Conservation (phyloP, 2,888 invertebrate species). For the Noctua janthina region DNA sequence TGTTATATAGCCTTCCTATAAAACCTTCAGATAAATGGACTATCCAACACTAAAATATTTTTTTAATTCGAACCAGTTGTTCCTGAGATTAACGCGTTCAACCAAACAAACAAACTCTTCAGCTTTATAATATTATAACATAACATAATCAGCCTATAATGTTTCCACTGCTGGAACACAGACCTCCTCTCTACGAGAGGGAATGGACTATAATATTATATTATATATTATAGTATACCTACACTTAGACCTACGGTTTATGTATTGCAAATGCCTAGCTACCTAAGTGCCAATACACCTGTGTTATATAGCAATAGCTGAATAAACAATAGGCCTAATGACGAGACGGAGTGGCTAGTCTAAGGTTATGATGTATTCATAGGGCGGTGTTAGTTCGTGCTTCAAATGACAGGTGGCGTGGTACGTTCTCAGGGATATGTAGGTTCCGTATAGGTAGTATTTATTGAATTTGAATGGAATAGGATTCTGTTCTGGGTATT, state of each 20-base stretch:
- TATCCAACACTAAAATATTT: no score
- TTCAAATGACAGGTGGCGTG: slow-evolving; percentile 36
- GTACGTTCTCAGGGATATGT: slow-evolving; percentile 25
- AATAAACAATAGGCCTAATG: slow-evolving; percentile 28
- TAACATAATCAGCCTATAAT: no score
- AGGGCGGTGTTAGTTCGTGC: slow-evolving; percentile 35
- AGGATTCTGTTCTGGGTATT: neutral
- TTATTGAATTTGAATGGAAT: neutral
- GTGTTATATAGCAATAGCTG: slow-evolving; percentile 14
- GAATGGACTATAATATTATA: no score
- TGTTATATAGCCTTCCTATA: no score
- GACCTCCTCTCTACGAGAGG: no score
- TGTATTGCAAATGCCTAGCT: neutral
- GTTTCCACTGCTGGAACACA: no score
- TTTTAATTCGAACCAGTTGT: no score
- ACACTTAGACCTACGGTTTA: neutral
- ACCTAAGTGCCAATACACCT: neutral
- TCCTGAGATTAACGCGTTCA: no score
- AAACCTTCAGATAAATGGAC: no score
- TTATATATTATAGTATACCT: no score
- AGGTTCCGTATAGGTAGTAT: neutral
- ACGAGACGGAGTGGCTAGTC: slow-evolving; percentile 6
- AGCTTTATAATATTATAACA: no score
- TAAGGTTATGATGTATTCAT: slow-evolving; percentile 41
- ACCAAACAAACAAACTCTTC: no score